phyloP scores from a whole-genome alignment of 2,888 invertebrate genomes.

The Cerceris rybyensis region DNA sequence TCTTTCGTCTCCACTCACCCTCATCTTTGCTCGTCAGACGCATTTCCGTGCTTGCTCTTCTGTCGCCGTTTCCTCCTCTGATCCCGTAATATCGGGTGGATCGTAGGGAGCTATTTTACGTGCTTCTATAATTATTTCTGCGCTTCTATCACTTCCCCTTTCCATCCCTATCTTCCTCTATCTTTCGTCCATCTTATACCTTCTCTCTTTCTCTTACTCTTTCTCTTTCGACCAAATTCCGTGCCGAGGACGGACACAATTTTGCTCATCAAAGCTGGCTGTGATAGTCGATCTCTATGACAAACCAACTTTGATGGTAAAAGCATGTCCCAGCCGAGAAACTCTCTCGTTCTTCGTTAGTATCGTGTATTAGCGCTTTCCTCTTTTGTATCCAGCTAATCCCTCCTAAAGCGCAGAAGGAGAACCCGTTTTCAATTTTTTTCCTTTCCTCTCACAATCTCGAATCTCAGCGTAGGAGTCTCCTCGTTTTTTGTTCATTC shows the following conservation, averaged over 20 bases:
- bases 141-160: slow-evolving; percentile 39
- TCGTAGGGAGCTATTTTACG: slow-evolving; percentile 1
- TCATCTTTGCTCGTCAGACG: neutral
- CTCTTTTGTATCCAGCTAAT: neutral
- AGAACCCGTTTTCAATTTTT: slow-evolving; percentile 6
- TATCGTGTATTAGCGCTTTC: neutral
- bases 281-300: slow-evolving; percentile 93
- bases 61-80: slow-evolving; percentile 9
- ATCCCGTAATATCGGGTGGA: slow-evolving; percentile 18
- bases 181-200: too few species aligned
- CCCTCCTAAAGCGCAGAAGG: neutral
- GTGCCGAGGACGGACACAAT: slow-evolving; percentile 82
- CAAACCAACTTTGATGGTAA: slow-evolving; percentile 92
- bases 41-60: slow-evolving; percentile 17
- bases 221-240: too few species aligned
- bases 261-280: slow-evolving; percentile 98
- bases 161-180: slow-evolving; percentile 4
- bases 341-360: neutral
- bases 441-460: neutral
- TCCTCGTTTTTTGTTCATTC: too few species aligned
- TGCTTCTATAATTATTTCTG: slow-evolving; percentile 44
- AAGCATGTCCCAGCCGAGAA: slow-evolving; percentile 81
- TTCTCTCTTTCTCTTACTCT: too few species aligned
- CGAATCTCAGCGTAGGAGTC: too few species aligned
- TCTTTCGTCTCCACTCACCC: neutral